These are phyloP conservation scores for Anguilla anguilla DNA, from an alignment of 2,797 vertebrate genomes.

Conservation along the genomic window DNA sequence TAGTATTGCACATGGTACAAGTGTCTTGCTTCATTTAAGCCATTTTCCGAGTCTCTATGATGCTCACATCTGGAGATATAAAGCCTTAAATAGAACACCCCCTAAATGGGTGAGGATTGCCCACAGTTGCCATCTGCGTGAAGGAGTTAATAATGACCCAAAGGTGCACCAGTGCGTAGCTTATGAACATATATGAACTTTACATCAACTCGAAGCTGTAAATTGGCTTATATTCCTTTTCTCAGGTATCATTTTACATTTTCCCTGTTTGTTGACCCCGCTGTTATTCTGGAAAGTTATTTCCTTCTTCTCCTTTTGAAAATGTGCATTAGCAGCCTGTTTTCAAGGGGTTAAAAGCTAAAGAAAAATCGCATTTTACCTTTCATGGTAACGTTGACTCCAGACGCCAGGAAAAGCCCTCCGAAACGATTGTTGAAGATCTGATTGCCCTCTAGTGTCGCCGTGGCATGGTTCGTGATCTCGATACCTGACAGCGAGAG, in stretches of 20 bases:
- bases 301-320: neutral
- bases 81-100: too few species aligned
- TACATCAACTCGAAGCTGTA: too few species aligned
- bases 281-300: neutral
- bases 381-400: constrained; percentile 99
- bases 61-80: too few species aligned
- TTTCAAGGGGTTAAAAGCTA: neutral
- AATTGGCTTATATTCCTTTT: too few species aligned
- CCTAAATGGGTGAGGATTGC: too few species aligned
- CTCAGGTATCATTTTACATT: too few species aligned
- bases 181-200: neutral
- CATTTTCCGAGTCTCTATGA: too few species aligned
- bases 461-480: constrained; percentile 98
- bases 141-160: neutral
- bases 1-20: too few species aligned
- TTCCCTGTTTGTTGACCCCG: too few species aligned
- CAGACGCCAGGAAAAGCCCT: constrained; percentile 97
- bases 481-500: constrained; percentile 83
- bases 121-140: too few species aligned
- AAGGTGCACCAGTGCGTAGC: neutral
- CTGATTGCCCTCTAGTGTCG: constrained; percentile 97
- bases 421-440: constrained; percentile 99
- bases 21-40: too few species aligned
- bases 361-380: constrained; percentile 67
- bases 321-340: neutral